Evolutionary conservation across 2,797 vertebrate species (phyloP).

Genomic region (Pangasius sanitwongsei): DNA sequence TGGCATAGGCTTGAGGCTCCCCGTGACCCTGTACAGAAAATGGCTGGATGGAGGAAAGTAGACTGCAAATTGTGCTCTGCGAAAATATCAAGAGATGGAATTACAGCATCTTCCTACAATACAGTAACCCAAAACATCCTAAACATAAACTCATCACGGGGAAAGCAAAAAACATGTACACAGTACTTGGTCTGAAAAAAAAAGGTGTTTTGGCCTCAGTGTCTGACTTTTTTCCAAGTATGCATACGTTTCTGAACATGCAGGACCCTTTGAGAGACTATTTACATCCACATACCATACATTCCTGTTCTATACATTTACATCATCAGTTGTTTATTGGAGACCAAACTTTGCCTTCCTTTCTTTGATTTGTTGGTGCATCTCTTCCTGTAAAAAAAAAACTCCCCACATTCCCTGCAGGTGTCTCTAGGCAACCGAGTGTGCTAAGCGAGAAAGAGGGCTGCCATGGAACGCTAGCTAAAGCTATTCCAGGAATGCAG

Average conservation of each 20-base stretch:
- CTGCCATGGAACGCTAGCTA: constrained; percentile 61
- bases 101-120: not conserved
- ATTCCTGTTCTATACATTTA: not conserved
- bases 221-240: not conserved
- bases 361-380: constrained; percentile 66
- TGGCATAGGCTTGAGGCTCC: too few species aligned
- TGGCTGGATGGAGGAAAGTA: not conserved
- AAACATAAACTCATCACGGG: not conserved
- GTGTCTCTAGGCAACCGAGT: constrained; percentile 72
- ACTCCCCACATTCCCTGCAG: constrained; percentile 34
- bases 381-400: constrained; percentile 60
- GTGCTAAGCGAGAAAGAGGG: constrained; percentile 63
- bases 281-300: not conserved
- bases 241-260: constrained; percentile 1
- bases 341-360: constrained; percentile 39
- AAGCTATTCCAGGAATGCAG: constrained; percentile 75
- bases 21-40: too few species aligned
- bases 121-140: not conserved
- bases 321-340: not conserved
- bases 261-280: not conserved
- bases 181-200: not conserved
- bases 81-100: not conserved
- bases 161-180: not conserved
- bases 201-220: not conserved
- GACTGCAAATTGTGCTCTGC: not conserved